Percentiles rank a stretch among this genome's conserved stretches.
Conservation (phyloP, 2,888 invertebrate genomes). For the Agrochola macilenta region DNA sequence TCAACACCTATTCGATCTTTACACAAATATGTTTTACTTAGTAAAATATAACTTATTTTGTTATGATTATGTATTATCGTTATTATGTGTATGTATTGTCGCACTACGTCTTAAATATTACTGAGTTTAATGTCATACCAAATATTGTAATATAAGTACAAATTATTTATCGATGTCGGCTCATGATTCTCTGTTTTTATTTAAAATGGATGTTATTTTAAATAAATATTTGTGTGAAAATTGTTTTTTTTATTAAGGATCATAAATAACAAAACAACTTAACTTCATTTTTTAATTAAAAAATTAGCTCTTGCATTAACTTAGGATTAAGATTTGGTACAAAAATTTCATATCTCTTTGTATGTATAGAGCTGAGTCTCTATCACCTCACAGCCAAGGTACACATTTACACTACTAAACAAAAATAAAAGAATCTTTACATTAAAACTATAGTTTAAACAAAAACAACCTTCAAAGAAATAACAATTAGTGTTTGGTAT, state of each 20-base stretch:
- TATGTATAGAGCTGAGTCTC: slow-evolving; percentile 73
- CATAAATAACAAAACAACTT: slow-evolving; percentile 37
- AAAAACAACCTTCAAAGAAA: slow-evolving; percentile 72
- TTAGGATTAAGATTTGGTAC: slow-evolving; percentile 75
- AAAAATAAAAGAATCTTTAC: slow-evolving; percentile 61
- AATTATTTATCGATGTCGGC: slow-evolving; percentile 59
- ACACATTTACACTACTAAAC: slow-evolving; percentile 69
- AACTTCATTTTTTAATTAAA: slow-evolving; percentile 72
- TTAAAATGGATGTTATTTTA: slow-evolving; percentile 66
- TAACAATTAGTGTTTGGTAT: slow-evolving; percentile 71
- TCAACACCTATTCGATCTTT: slow-evolving; percentile 19
- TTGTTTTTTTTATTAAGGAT: slow-evolving; percentile 65
- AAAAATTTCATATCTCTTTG: slow-evolving; percentile 74
- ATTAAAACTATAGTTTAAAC: slow-evolving; percentile 67
- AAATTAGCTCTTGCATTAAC: slow-evolving; percentile 73
- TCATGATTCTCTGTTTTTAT: slow-evolving; percentile 62
- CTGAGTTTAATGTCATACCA: slow-evolving; percentile 39
- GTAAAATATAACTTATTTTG: slow-evolving; percentile 47
- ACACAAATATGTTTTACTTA: slow-evolving; percentile 26
- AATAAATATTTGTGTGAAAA: slow-evolving; percentile 72
- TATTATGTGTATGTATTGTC: slow-evolving; percentile 23
- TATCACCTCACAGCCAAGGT: slow-evolving; percentile 85
- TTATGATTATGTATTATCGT: slow-evolving; percentile 28
- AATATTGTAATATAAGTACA: slow-evolving; percentile 53
- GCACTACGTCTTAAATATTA: slow-evolving; percentile 36